Base-by-base conservation (phyloP, 2,888 invertebrate species). In the Operophtera brumata region DNA sequence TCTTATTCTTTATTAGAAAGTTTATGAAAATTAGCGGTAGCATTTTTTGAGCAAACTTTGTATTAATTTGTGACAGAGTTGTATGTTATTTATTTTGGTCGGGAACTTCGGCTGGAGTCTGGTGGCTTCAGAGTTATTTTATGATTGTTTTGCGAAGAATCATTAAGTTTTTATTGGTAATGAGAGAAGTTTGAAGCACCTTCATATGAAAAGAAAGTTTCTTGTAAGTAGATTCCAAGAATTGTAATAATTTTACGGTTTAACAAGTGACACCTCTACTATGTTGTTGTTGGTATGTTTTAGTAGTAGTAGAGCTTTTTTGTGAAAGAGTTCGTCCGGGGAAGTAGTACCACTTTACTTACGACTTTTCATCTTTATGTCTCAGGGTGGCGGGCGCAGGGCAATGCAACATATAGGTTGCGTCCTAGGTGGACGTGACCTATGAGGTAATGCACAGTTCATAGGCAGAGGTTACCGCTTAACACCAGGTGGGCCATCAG, bases 141-240 rank as follows among this genome's bases (percentile, higher is more conserved):
- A 50, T 44, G 50, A 50, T 50, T 50, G 51, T 51, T 45, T 40
- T 14, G 35, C 32, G 34, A 36, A 36, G 46, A 28, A 44, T 35
- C 56, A 35, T 44, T 30, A 49, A 46, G 49, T 41, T 47, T 46
- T 47, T 50, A 50, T 50, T 50, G 30, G 39, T 49, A 49, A 48
- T 42, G 54, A 49, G 39, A 13, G 47, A 49, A 54, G 49, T 54
- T 54, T 1, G 6, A 30, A 40, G 44, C 43, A 44, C 39, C 39
- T 45, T 25, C 39, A 25, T 13, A 13, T 25, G 44, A n/a, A 26
- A 9, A 30, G n/a, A 40, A 44, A 48, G 48, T 40, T 14, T 35
- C 39, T 47, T 47, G 35, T 20, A 20, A 20, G 26, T 37, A 37
- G n/a, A n/a, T n/a, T n/a, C 13, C 43, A 26, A n/a, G n/a, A 47